Evolutionary conservation across 2,888 invertebrate species (phyloP).

Genomic region (Cerceris rybyensis): DNA sequence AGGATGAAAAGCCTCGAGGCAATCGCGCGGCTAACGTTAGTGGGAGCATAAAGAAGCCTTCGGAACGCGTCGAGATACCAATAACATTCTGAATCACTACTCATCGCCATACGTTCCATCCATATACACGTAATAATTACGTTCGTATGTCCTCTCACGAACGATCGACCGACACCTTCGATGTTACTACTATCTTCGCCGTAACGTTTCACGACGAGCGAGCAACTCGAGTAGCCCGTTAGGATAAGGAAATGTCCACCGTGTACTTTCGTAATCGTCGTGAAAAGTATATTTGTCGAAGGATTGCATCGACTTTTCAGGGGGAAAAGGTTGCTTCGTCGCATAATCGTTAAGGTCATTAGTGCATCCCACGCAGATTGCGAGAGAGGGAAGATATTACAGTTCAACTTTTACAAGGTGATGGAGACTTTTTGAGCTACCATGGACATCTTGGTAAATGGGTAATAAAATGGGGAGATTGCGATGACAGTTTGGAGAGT

Average conservation of each 20-base stretch:
- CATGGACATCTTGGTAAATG: not conserved
- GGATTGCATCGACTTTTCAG: slow-evolving; percentile 19
- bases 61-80: slow-evolving; percentile 12
- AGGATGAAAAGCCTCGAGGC: slow-evolving; percentile 6
- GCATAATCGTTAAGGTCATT: slow-evolving; percentile 50
- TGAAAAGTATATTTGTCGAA: not conserved
- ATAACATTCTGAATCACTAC: slow-evolving; percentile 11
- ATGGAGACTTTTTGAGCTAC: not conserved
- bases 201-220: not conserved
- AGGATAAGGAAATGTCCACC: slow-evolving; percentile 14
- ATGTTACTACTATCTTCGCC: slow-evolving; percentile 2
- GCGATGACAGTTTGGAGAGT: no score
- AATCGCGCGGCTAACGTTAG: slow-evolving; percentile 12
- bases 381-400: not conserved
- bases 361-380: slow-evolving; percentile 39
- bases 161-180: slow-evolving; percentile 21
- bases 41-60: slow-evolving; percentile 8
- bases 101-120: slow-evolving; percentile 7
- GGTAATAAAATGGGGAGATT: no score
- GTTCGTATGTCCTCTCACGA: not conserved
- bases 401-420: not conserved
- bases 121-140: slow-evolving; percentile 13
- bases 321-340: slow-evolving; percentile 25
- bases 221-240: slow-evolving; percentile 11
- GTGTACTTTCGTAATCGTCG: slow-evolving; percentile 14